Conservation (phyloP, 1,140 invertebrate genomes). For the Euglossa dilemma region DNA sequence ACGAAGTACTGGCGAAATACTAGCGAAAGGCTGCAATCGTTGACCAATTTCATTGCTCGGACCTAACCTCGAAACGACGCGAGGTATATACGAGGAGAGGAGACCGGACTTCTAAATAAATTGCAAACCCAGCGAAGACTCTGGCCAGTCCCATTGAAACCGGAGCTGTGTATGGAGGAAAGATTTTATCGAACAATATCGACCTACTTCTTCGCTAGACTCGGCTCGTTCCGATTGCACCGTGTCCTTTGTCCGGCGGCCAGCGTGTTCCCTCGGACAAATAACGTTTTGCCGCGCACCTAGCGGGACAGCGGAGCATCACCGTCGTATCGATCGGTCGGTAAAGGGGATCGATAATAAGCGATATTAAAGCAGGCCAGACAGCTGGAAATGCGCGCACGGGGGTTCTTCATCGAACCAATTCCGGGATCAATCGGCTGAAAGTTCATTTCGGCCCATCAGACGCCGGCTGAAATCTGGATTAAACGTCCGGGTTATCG, state of each 20-base stretch:
- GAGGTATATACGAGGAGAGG: too few species aligned
- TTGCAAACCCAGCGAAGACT: background rate
- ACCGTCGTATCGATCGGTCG: background rate
- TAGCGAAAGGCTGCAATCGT: too few species aligned
- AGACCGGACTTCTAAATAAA: background rate
- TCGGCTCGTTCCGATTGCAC: too few species aligned
- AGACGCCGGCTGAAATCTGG: constrained; percentile 49
- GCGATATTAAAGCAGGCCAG: constrained; percentile 40
- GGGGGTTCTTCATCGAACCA: constrained; percentile 36
- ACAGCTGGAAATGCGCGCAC: constrained; percentile 31
- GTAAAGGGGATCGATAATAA: constrained; percentile 15
- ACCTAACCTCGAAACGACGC: too few species aligned
- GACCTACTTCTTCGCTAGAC: background rate
- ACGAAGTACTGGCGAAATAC: too few species aligned
- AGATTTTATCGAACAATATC: constrained; percentile 6
- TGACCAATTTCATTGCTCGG: too few species aligned
- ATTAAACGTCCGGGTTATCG: constrained; percentile 52
- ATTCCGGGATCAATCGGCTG: constrained; percentile 46
- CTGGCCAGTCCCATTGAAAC: background rate
- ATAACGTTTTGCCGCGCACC: background rate
- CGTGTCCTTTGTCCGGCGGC: background rate
- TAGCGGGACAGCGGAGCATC: background rate
- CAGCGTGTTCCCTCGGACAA: background rate
- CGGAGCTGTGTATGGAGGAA: background rate
- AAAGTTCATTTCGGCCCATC: constrained; percentile 52